These are phyloP conservation scores for Cephus runcator DNA, from an alignment of 2,888 invertebrate genomes.

Conservation along the genomic window DNA sequence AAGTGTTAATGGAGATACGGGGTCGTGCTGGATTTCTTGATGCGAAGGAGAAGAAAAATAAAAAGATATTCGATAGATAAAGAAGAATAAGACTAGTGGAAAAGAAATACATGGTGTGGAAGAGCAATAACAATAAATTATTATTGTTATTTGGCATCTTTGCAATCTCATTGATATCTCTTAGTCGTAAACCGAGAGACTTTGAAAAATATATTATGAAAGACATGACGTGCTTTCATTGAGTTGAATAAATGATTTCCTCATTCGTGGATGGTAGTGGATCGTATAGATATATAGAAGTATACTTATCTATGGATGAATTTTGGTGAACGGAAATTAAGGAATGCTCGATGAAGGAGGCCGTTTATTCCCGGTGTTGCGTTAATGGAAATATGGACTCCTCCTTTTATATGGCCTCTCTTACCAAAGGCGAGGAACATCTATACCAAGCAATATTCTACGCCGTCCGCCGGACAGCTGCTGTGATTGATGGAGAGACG, in stretches of 20 bases:
- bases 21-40: constrained; percentile 4
- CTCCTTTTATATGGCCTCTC: constrained; percentile 18
- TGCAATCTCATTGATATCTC: background rate
- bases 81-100: background rate
- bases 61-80: constrained; percentile 13
- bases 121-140: background rate
- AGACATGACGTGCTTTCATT: background rate
- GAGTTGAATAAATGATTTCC: background rate
- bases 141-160: background rate
- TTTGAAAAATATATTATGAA: background rate
- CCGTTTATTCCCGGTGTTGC: constrained; percentile 1
- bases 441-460: background rate
- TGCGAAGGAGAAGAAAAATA: background rate
- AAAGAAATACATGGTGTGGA: background rate
- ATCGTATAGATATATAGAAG: background rate
- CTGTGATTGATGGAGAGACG: constrained; percentile 35
- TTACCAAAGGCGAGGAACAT: background rate
- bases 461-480: constrained; percentile 31
- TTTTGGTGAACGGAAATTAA: background rate
- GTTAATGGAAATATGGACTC: constrained; percentile 37
- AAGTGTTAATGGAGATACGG: constrained; percentile 32
- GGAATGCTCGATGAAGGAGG: background rate
- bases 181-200: background rate
- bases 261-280: background rate
- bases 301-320: constrained; percentile 3